A percentile compares a stretch with the other conserved stretches of the same genome.
These are phyloP conservation scores for Petrophora chlorosata DNA, from an alignment of 2,888 invertebrate species.

Conservation along the genomic window DNA sequence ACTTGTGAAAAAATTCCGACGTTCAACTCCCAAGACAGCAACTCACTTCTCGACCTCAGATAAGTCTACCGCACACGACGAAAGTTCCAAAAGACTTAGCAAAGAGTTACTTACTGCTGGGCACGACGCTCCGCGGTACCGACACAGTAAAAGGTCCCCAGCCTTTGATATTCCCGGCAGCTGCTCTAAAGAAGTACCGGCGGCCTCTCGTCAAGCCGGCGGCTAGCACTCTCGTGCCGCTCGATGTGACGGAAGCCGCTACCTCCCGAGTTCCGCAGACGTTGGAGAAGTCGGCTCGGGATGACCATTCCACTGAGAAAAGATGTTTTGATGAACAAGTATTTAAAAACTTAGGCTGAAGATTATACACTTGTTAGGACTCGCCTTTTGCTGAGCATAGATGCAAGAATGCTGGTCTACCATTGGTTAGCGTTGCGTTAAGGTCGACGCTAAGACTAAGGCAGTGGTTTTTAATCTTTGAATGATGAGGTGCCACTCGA, in stretches of 20 bases:
- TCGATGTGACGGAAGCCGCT: constrained; percentile 57
- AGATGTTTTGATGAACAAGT: not conserved
- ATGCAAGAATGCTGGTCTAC: no score
- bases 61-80: not conserved
- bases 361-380: no score
- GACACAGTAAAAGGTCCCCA: constrained; percentile 91
- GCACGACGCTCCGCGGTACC: constrained; percentile 92
- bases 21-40: no score
- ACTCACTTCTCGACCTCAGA: no score
- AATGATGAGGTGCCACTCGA: no score
- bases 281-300: constrained; percentile 91
- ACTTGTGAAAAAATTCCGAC: no score
- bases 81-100: not conserved
- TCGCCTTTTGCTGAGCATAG: no score
- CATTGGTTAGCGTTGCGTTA: no score
- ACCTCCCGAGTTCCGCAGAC: constrained; percentile 92
- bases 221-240: constrained; percentile 72
- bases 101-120: constrained; percentile 89
- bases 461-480: no score
- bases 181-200: constrained; percentile 94
- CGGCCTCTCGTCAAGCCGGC: constrained; percentile 93
- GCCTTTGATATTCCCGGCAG: constrained; percentile 97
- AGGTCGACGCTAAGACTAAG: no score
- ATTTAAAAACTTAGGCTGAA: no score
- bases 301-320: constrained; percentile 95